Conservation (phyloP, 2,888 invertebrate genomes). For the Julus scanicus region DNA sequence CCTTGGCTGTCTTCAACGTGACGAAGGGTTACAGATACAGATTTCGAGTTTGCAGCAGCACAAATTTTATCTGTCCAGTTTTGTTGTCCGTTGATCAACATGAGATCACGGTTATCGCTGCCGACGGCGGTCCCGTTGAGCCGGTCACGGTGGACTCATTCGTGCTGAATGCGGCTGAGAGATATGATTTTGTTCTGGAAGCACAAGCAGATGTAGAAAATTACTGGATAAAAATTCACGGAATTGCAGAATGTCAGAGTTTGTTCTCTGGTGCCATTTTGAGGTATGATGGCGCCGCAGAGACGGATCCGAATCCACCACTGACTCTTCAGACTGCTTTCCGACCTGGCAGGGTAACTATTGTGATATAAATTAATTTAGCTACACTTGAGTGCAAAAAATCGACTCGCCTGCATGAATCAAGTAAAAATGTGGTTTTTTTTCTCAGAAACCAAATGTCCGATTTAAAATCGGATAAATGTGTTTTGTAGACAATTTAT, state of each 20-base stretch:
- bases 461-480: no score
- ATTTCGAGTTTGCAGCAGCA: slow-evolving; percentile 85
- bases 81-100: slow-evolving; percentile 86
- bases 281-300: slow-evolving; percentile 76
- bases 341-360: neutral
- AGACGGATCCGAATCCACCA: slow-evolving; percentile 62
- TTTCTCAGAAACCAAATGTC: no score
- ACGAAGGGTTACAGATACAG: slow-evolving; percentile 78
- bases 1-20: slow-evolving; percentile 57
- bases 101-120: slow-evolving; percentile 78
- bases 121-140: slow-evolving; percentile 82
- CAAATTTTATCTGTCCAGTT: slow-evolving; percentile 87
- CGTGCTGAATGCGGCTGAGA: slow-evolving; percentile 87
- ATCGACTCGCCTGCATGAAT: no score
- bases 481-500: no score
- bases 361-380: no score
- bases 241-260: slow-evolving; percentile 86
- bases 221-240: slow-evolving; percentile 88
- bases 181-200: slow-evolving; percentile 84
- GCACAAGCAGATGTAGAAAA: slow-evolving; percentile 80
- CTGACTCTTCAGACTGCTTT: neutral
- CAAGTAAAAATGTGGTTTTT: no score
- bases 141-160: slow-evolving; percentile 75
- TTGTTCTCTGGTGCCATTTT: slow-evolving; percentile 85
- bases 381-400: no score